Evolutionary conservation across 2,113 vertebrate species (phyloP), one percentile per base, ranked within the genome.

Genomic region (Neopipo cinnamomea): DNA sequence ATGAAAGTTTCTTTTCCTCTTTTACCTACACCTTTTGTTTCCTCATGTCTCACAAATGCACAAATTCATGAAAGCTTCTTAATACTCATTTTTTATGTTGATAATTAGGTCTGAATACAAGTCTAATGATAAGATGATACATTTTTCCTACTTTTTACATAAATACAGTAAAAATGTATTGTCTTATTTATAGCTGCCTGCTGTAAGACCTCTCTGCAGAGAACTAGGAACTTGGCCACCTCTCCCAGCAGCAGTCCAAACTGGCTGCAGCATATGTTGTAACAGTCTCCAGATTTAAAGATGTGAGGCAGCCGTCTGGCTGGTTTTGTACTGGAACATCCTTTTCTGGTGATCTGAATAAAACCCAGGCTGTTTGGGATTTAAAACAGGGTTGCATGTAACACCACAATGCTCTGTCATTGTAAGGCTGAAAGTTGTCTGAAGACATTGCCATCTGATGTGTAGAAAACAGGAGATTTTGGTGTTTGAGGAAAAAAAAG

Each of bases 381-480:
- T 85, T 85, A 90, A 94, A 56, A 70, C 67, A 86, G 41, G 50
- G n/a, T 14, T n/a, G 25, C 46, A 44, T 72, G 20, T 89, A 82
- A 56, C 74, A 89, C 62, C 68, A 71, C 52, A 91, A 30, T 46
- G 42, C 53, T 92, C 93, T 74, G 67, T 82, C 61, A 25, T 90
- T 84, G 14, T 77, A 67, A 84, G 58, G 42, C 55, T 91, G 50
- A 52, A 85, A 93, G 55, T 41, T 85, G 50, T 91, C 85, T 91
- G 85, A 93, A 93, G 85, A 93, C 56, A 44, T 93, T 93, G 63
- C 89, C 61, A 81, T 93, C 73, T 95, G 76, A 42, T 50, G 49
- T 37, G 14, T 31, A 77, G 76, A 81, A 88, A 86, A 74, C 9
- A 78, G 18, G 61, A 56, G 46, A 67, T 92, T 77, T 88, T 94